Base-by-base conservation (phyloP, 2,113 vertebrate species). In the Nesospiza acunhae region DNA sequence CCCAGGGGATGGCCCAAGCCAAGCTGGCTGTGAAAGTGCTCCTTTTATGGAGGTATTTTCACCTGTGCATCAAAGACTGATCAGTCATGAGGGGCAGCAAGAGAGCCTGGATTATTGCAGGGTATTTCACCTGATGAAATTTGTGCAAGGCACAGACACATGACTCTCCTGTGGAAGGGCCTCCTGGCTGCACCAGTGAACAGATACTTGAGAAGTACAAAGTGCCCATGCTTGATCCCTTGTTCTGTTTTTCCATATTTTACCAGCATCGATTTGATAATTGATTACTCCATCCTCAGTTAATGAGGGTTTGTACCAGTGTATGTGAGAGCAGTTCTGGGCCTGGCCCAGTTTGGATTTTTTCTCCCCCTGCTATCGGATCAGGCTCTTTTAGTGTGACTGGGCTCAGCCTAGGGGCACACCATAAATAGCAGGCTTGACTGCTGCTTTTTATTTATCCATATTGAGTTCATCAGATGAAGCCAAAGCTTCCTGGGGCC, bases 401-500 rank as follows among this genome's bases (percentile, higher is more conserved):
- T 90, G 56, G 46, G 19, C 60, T 94, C 28, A 44, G 63, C 59
- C 70, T 84, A 17, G 56, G 21, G 88, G 77, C 68, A 58, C 53
- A 12, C 44, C 89, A 68, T 88, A 70, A 84, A 79, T 5, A 24
- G 60, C 63, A 82, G 37, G 10, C 69, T 83, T 59, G 66, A 41
- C 67, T 92, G 63, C 78, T 89, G 47, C 80, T 91, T 83, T 94
- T 85, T 89, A 63, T 96, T 96, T 93, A 81, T 79, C 72, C 13
- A 6, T 92, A 90, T 93, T 75, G 74, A 86, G 74, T 94, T 84
- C 91, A 78, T 84, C 84, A 91, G 77, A 91, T 91, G 93, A 91
- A 96, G 80, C 74, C 90, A 90, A 73, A 90, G 70, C 75, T 96
- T 96, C 89, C 82, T 90, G 59, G 88, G 95, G 85, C 87, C 52